Conservation (phyloP, 2,113 vertebrate species). For the Osmerus eperlanus region DNA sequence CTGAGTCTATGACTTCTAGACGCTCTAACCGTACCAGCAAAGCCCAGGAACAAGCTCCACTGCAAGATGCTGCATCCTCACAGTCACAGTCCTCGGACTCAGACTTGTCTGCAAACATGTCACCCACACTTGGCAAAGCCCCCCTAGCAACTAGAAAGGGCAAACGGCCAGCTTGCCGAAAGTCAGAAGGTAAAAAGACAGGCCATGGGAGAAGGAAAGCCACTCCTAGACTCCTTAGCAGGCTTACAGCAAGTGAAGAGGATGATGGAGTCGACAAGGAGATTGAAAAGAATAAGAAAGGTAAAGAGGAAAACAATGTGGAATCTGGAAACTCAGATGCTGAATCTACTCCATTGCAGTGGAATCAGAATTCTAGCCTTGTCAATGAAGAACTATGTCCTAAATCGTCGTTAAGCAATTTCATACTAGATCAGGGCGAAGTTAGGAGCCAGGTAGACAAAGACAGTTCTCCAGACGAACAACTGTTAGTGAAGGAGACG, state of each 20-base stretch:
- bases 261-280: conserved; percentile 54
- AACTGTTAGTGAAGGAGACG: background rate
- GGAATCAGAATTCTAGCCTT: conserved; percentile 22
- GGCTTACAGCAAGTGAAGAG: conserved; percentile 68
- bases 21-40: conserved; percentile 82
- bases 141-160: conserved; percentile 67
- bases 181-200: conserved; percentile 22
- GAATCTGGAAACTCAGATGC: conserved; percentile 36
- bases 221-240: conserved; percentile 63
- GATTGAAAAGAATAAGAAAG: conserved; percentile 7
- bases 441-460: conserved; percentile 36
- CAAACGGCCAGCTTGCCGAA: conserved; percentile 70
- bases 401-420: conserved; percentile 20
- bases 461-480: conserved; percentile 7
- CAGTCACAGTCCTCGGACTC: conserved; percentile 75
- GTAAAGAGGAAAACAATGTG: conserved; percentile 13
- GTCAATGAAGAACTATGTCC: conserved; percentile 13
- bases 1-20: conserved; percentile 70
- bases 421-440: conserved; percentile 27
- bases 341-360: conserved; percentile 27
- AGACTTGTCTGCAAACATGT: conserved; percentile 64
- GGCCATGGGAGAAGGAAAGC: conserved; percentile 79
- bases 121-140: conserved; percentile 44
- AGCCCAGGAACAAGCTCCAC: conserved; percentile 64
- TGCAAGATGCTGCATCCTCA: conserved; percentile 70